Base-by-base conservation (phyloP, 2,888 invertebrate genomes). In the Heliconius sara region DNA sequence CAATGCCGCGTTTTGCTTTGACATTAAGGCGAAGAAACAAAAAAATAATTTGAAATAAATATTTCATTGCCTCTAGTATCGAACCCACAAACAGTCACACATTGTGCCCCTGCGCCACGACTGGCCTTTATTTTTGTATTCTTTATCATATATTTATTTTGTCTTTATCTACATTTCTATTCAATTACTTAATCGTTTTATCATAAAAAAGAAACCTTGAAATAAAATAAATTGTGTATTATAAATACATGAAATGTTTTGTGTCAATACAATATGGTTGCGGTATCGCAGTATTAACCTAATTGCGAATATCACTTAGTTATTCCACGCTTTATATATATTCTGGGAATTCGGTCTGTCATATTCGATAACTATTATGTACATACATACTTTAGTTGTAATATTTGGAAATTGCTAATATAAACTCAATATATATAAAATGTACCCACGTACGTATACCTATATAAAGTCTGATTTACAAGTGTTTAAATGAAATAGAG, bases 251-350 rank as follows among this genome's bases (percentile, higher is more conserved):
- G 30, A 30, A 27, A 30, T 25, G 27, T 52, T 30, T 22, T 72
- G n/a, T 47, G 27, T 57, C 30, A n/a, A 57, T 60, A 60, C n/a
- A 60, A 60, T 73, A 34, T 60, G n/a, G 57, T 4, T 60, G 57
- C 34, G 73, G 57, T 34, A 34, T 57, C 73, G 16, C 57, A 72
- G 72, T 72, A 57, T 72, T 57, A 73, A 73, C 57, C 73, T 73
- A 30, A 73, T 73, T 73, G 57, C 34, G 5, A 22, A 34, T 57
- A 60, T 73, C 57, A 57, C 73, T 57, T 73, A 73, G 73, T 34
- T 57, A 60, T 73, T 73, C 73, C 57, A 60, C 73, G 57, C 16
- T 73, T 73, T 34, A 57, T 34, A 57, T 16, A 57, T 73, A 73
- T 34, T 73, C 73, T 73, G n/a, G 73, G 57, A 60, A 73, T 73